Conservation (phyloP, 2,797 vertebrate species). For the Helostoma temminkii region DNA sequence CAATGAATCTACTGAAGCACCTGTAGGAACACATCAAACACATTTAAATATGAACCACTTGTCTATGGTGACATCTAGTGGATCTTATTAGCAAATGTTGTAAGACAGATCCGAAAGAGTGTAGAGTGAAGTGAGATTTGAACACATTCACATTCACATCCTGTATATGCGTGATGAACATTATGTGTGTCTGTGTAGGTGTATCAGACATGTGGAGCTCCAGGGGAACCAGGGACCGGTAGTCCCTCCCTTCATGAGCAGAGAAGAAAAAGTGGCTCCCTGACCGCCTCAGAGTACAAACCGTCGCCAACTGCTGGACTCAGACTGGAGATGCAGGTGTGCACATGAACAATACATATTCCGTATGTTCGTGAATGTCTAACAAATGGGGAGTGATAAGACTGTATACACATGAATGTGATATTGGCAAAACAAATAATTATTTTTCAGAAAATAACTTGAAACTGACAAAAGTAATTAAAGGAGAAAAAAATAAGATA, state of each 20-base stretch:
- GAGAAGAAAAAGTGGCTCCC: slow-evolving; percentile 79
- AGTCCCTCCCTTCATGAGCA: slow-evolving; percentile 80
- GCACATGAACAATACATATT: slow-evolving; percentile 21
- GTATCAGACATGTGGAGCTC: slow-evolving; percentile 90
- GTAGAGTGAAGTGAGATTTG: not conserved
- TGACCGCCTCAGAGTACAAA: slow-evolving; percentile 82
- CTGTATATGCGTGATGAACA: not conserved
- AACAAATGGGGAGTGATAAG: too few species aligned
- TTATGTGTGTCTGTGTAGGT: slow-evolving; percentile 76
- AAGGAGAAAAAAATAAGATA: too few species aligned
- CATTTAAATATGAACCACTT: too few species aligned
- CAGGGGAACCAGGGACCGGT: slow-evolving; percentile 85
- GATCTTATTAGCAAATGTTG: not conserved
- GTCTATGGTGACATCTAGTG: slow-evolving; percentile 60
- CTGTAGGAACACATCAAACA: too few species aligned
- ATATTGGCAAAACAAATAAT: too few species aligned
- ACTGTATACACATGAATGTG: too few species aligned
- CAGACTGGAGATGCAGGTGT: slow-evolving; percentile 89
- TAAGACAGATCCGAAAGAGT: not conserved
- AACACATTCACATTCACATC: not conserved
- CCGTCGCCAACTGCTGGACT: slow-evolving; percentile 74
- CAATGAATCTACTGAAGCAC: too few species aligned
- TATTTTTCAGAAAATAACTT: too few species aligned
- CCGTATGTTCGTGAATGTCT: not conserved
- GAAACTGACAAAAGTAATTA: too few species aligned